Percentiles rank a stretch among this genome's conserved stretches.
Evolutionary conservation across 2,888 invertebrate species (phyloP).

Genomic region (Zonitis immaculata): DNA sequence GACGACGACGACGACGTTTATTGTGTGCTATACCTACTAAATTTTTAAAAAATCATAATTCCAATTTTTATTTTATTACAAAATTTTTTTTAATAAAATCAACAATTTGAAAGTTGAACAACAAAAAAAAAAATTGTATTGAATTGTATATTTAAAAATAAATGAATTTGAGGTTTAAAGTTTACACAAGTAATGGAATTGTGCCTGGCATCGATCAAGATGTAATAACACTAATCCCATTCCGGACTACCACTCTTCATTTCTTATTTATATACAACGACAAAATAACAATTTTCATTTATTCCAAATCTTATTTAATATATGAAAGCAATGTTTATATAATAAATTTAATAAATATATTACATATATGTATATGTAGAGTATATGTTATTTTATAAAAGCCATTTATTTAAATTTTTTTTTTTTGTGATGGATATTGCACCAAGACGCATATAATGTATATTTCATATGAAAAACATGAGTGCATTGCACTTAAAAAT

Average conservation of each 20-base stretch:
- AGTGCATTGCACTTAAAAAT: conserved; percentile 43
- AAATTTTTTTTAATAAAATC: no score
- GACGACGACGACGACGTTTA: not conserved
- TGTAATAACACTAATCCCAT: conserved; percentile 43
- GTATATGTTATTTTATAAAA: no score
- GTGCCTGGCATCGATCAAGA: conserved; percentile 41
- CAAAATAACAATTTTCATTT: conserved; percentile 41
- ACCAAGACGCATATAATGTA: not conserved
- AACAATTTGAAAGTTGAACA: no score
- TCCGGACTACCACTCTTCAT: conserved; percentile 37
- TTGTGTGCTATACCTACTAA: no score
- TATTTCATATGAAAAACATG: conserved; percentile 24
- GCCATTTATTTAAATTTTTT: no score
- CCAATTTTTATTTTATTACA: no score
- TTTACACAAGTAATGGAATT: conserved; percentile 44
- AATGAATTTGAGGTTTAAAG: conserved; percentile 41
- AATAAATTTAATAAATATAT: no score
- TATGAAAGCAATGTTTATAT: conserved; percentile 24
- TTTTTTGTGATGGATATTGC: no score
- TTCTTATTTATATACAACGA: conserved; percentile 39
- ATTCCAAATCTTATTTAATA: conserved; percentile 28
- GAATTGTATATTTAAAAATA: conserved; percentile 12
- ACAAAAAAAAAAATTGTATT: no score
- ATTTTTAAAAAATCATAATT: no score
- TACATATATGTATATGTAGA: conserved; percentile 15